Base-by-base conservation (phyloP, 1,140 invertebrate species). In the Camponotus pennsylvanicus region DNA sequence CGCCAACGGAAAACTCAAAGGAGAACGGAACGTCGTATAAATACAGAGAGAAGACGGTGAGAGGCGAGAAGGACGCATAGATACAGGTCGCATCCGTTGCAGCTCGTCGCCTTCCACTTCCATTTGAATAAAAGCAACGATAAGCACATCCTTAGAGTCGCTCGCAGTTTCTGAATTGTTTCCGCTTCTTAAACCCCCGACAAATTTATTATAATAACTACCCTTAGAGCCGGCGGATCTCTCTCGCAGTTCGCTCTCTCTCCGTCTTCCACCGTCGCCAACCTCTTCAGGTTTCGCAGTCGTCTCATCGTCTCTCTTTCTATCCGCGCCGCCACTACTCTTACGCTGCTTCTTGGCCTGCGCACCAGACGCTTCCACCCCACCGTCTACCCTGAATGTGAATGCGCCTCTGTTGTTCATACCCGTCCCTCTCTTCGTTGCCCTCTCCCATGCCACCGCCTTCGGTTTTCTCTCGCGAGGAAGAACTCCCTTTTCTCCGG, bases 121-220 rank as follows among this genome's bases (percentile, higher is more conserved):
- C 92, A 94, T 94, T 94, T 95, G 93, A 95, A 95, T 95, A 95
- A 95, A 95, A 94, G 94, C 94, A 95, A 95, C 93, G 94, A 95
- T 95, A 95, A 95, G 94, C 94, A 95, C 94, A 95, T 95, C 94
- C 93, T 94, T 94, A 94, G 92, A 94, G 94, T 93, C 91, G 91
- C 94, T 94, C 93, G 93, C 93, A 94, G 93, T 92, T 52, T 94
- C 93, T 95, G 94, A 95, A 95, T 94, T 94, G 94, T 95, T 95
- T 95, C 94, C 94, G 94, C 94, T 94, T 95, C 94, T 95, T 95
- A 94, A 95, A 93, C 93, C 93, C 90, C 94, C 93, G 94, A 95
- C 94, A 95, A 94, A 95, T 95, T 95, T 95, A 95, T 95, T 95
- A 95, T 95, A 95, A 95, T 95, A 94, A 95, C 94, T 95, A 95